A percentile compares a stretch with the other conserved stretches of the same genome.
Evolutionary conservation across 2,888 invertebrate genomes (phyloP).

Genomic region (Gastrophysa polygoni): DNA sequence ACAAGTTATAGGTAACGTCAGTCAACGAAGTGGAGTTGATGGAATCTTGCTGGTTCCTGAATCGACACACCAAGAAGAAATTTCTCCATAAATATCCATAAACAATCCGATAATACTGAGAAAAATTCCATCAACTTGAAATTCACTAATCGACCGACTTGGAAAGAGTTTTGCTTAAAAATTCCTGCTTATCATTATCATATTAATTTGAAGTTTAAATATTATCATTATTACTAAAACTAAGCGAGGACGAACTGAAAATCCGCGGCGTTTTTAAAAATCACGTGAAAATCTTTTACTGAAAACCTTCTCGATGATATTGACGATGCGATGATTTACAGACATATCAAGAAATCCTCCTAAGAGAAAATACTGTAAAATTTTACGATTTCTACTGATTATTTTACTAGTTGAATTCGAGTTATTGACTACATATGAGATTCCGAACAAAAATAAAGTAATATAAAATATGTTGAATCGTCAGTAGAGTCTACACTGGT

Average conservation of each 20-base stretch:
- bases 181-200: slow-evolving; percentile 37
- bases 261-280: slow-evolving; percentile 49
- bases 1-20: background rate
- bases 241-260: slow-evolving; percentile 57
- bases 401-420: no score
- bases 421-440: no score
- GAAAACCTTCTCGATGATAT: slow-evolving; percentile 5
- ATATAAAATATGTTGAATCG: no score
- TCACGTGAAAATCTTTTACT: slow-evolving; percentile 18
- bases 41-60: background rate
- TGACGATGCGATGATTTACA: no score
- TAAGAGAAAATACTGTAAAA: no score
- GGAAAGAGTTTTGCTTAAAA: slow-evolving; percentile 37
- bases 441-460: no score
- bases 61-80: background rate
- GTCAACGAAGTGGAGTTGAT: background rate
- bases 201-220: slow-evolving; percentile 52
- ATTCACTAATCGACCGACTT: slow-evolving; percentile 1
- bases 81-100: background rate
- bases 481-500: no score
- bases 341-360: no score
- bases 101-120: background rate
- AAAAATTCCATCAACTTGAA: slow-evolving; percentile 2
- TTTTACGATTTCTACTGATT: no score
- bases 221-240: slow-evolving; percentile 46